phyloP scores from a whole-genome alignment of 30 jellyfish, hydroid and myxozoan genomes.

The Pelagia noctiluca region DNA sequence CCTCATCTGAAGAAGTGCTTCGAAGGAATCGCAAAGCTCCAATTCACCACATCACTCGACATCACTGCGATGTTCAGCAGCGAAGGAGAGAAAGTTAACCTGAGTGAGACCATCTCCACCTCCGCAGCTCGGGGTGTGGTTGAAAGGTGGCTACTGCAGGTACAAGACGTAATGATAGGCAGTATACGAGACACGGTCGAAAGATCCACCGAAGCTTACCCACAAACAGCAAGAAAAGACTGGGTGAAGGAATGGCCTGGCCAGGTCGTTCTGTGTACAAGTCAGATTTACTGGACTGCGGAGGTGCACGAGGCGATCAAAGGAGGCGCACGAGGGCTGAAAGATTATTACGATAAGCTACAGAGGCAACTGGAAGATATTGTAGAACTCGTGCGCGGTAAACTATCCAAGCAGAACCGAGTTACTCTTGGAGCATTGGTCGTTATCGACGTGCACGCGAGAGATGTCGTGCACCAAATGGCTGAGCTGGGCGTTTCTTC shows the following conservation, averaged over 20 bases:
- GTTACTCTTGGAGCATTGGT: slow-evolving; percentile 98
- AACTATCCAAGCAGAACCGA: slow-evolving; percentile 94
- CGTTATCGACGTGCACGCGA: slow-evolving; percentile 97
- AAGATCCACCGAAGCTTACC: slow-evolving; percentile 96
- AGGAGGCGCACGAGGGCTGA: slow-evolving; percentile 92
- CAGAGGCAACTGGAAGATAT: slow-evolving; percentile 93
- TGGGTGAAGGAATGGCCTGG: slow-evolving; percentile 99
- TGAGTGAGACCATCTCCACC: slow-evolving; percentile 94
- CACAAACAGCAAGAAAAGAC: slow-evolving; percentile 86
- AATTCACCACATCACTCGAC: slow-evolving; percentile 91
- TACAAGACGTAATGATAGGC: slow-evolving; percentile 91
- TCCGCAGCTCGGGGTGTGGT: slow-evolving; percentile 98
- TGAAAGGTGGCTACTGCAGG: slow-evolving; percentile 98
- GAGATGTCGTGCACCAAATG: slow-evolving; percentile 96
- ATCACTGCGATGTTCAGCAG: slow-evolving; percentile 95
- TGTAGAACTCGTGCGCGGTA: slow-evolving; percentile 95
- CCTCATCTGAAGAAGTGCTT: slow-evolving; percentile 98
- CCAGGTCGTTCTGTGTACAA: slow-evolving; percentile 94
- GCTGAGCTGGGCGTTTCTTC: slow-evolving; percentile 93
- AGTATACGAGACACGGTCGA: slow-evolving; percentile 93
- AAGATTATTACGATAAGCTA: slow-evolving; percentile 84
- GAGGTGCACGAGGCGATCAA: slow-evolving; percentile 97
- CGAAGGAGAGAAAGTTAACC: slow-evolving; percentile 92
- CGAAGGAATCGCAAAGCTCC: slow-evolving; percentile 98
- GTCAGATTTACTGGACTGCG: slow-evolving; percentile 98